Evolutionary conservation across 1,140 invertebrate species (phyloP).

Genomic region (Euschistus heros): DNA sequence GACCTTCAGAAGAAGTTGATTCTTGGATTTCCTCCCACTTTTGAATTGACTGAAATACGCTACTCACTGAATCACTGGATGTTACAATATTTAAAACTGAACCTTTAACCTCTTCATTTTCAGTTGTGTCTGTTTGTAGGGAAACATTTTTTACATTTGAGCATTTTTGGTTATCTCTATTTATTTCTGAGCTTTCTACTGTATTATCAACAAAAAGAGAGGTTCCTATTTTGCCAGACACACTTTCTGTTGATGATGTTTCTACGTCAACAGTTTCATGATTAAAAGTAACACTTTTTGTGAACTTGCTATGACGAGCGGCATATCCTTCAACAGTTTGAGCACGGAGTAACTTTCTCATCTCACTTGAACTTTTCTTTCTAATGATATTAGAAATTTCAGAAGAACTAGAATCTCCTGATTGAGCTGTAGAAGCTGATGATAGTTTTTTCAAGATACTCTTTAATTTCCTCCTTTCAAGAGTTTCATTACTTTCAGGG

Average conservation of each 20-base stretch:
- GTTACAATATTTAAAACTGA: too few relatives aligned
- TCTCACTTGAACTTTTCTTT: constrained; percentile 34
- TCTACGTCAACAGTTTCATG: constrained; percentile 69
- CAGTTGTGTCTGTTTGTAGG: too few relatives aligned
- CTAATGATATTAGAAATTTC: constrained; percentile 34
- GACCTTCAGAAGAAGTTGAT: not conserved
- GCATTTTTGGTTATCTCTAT: too few relatives aligned
- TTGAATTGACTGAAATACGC: too few relatives aligned
- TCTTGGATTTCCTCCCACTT: not conserved
- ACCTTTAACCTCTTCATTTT: too few relatives aligned
- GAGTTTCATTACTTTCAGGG: constrained; percentile 70
- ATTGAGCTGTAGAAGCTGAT: constrained; percentile 23
- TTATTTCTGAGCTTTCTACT: too few relatives aligned
- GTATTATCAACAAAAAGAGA: too few relatives aligned
- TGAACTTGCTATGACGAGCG: constrained; percentile 71
- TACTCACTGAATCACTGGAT: too few relatives aligned
- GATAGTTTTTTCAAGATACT: constrained; percentile 75
- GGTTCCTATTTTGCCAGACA: too few relatives aligned
- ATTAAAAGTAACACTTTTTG: constrained; percentile 81
- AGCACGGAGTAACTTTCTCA: constrained; percentile 52
- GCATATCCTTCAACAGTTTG: constrained; percentile 77
- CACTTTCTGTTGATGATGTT: constrained; percentile 35
- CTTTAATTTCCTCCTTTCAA: constrained; percentile 67
- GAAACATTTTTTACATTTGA: too few relatives aligned
- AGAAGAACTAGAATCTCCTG: constrained; percentile 36